These are phyloP conservation scores for Lissocephala sabroskyi DNA, from an alignment of 2,888 invertebrate species.

Conservation along the genomic window DNA sequence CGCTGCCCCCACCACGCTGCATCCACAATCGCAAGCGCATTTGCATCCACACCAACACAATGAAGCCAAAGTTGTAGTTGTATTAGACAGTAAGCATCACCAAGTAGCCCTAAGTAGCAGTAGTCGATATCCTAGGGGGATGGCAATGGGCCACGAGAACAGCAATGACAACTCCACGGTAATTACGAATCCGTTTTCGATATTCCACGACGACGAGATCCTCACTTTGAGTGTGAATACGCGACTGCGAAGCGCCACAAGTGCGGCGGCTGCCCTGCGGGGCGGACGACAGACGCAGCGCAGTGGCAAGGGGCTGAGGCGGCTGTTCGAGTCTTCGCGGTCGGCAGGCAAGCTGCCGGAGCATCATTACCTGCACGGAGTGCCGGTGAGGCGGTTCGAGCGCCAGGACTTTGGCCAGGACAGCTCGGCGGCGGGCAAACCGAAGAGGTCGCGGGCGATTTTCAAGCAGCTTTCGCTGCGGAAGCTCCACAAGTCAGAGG, in stretches of 20 bases:
- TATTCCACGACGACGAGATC: constrained; percentile 67
- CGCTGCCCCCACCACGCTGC: background rate
- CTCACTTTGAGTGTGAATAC: constrained; percentile 59
- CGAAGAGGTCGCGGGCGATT: constrained; percentile 36
- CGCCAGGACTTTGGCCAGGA: constrained; percentile 60
- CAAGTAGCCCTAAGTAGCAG: constrained; percentile 46
- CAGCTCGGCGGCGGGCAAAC: constrained; percentile 14
- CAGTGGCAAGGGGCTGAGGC: constrained; percentile 50
- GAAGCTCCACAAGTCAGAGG: constrained; percentile 42
- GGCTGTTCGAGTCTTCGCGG: constrained; percentile 45
- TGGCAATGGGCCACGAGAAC: constrained; percentile 1
- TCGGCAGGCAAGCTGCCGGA: constrained; percentile 8
- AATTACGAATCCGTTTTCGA: constrained; percentile 71
- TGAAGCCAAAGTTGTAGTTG: constrained; percentile 65
- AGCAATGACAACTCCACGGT: constrained; percentile 65
- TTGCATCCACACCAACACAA: constrained; percentile 37
- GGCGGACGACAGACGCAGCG: constrained; percentile 20
- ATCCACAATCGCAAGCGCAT: background rate
- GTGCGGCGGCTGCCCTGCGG: constrained; percentile 12
- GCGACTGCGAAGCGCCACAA: constrained; percentile 49
- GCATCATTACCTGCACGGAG: constrained; percentile 60
- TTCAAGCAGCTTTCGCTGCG: constrained; percentile 65
- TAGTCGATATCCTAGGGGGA: constrained; percentile 14
- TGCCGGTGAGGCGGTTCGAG: constrained; percentile 67
- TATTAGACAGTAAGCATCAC: constrained; percentile 62